A percentile compares a stretch with the other conserved stretches of the same genome.
phyloP scores from a whole-genome alignment of 1,140 invertebrate genomes.

The Penaeus chinensis region DNA sequence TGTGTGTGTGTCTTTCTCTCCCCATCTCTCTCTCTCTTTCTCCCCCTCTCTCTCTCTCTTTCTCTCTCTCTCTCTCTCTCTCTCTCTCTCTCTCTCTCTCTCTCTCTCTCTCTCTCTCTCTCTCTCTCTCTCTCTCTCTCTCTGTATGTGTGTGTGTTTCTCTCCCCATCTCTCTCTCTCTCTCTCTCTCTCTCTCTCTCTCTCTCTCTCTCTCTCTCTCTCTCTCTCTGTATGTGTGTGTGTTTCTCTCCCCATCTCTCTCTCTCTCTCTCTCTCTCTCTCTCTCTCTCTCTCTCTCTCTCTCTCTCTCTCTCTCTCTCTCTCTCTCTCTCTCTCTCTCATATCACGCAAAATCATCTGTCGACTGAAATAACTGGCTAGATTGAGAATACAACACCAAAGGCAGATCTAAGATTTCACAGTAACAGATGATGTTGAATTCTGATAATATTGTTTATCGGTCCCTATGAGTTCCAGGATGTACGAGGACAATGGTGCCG shows the following conservation, averaged over 20 bases:
- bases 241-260: neutral
- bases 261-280: conserved; percentile 6
- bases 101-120: conserved; percentile 30
- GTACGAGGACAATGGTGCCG: too few relatives aligned
- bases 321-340: conserved; percentile 12
- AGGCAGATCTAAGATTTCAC: too few relatives aligned
- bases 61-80: conserved; percentile 6
- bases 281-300: neutral
- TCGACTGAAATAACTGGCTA: too few relatives aligned
- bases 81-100: neutral
- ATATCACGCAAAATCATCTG: too few relatives aligned
- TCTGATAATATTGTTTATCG: too few relatives aligned
- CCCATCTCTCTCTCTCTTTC: conserved; percentile 29
- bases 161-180: conserved; percentile 30
- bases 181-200: conserved; percentile 12
- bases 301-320: conserved; percentile 30
- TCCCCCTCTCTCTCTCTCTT: neutral
- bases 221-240: too few relatives aligned
- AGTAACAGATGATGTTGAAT: too few relatives aligned
- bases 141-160: neutral
- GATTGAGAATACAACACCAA: too few relatives aligned
- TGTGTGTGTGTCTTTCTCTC: neutral
- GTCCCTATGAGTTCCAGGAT: too few relatives aligned
- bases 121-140: conserved; percentile 17
- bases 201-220: too few relatives aligned